Conservation (phyloP, 2,888 invertebrate genomes). For the Brenthis ino region DNA sequence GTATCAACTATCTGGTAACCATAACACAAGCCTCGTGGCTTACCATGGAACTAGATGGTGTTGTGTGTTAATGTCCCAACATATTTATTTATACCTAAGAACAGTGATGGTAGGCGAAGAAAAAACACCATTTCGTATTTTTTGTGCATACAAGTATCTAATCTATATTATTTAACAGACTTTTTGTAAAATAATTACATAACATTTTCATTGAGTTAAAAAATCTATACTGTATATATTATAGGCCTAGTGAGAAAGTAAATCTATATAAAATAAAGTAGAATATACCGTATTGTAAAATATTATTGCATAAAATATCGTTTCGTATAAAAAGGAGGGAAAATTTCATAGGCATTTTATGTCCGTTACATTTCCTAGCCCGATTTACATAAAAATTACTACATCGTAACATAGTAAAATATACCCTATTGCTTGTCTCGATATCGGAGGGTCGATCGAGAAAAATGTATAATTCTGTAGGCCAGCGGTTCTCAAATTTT, state of each 20-base stretch:
- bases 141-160: too few species aligned
- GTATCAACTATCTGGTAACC: too few species aligned
- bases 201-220: neutral
- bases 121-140: too few species aligned
- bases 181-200: neutral
- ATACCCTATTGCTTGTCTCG: conserved; percentile 24
- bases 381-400: conserved; percentile 30
- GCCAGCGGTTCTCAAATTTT: neutral
- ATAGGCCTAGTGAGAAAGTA: neutral
- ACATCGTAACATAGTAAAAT: conserved; percentile 28
- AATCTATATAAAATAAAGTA: neutral
- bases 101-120: conserved; percentile 67
- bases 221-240: neutral
- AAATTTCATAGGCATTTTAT: conserved; percentile 22
- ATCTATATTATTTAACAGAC: too few species aligned
- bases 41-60: too few species aligned
- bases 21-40: too few species aligned
- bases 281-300: conserved; percentile 8
- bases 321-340: conserved; percentile 19
- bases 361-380: conserved; percentile 14
- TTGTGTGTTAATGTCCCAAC: too few species aligned
- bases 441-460: conserved; percentile 24
- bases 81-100: conserved; percentile 52
- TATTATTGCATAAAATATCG: conserved; percentile 18
- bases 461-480: conserved; percentile 21